Evolutionary conservation across 2,113 vertebrate genomes (phyloP), one percentile per base, ranked within the genome.

Genomic region (Chaetura pelagica): DNA sequence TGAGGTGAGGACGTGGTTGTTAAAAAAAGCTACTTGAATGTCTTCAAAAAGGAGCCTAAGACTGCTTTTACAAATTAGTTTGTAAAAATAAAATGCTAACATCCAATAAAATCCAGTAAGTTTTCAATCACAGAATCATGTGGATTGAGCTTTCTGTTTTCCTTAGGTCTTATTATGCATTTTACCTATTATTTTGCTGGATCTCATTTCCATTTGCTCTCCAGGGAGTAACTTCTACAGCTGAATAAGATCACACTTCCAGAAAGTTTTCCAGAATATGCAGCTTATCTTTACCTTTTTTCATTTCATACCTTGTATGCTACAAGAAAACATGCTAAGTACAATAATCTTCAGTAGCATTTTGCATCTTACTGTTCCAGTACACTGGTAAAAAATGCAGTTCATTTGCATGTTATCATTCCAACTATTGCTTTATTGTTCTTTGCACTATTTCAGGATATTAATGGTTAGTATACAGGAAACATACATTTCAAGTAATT

Each of bases 201-300:
- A 7, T 92, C 30, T 83, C 35, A 32, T 59, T 57, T 64, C 48
- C 23, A 18, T 62, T 62, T 73, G 62, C 8, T 94, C 54, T 74
- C 22, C n/a, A 10, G 8, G 61, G 57, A 90, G 42, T 77, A 4
- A 66, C 69, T 89, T 74, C 54, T 74, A 20, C 34, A 90, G 24
- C 44, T 29, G 72, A 58, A 27, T 27, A 73, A 61, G 26, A 72
- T 64, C 54, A 61, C 23, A 24, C 11, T 80, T 83, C 23, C 42
- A 44, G 63, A 52, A 96, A 84, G 54, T 90, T 95, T 90, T 76
- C n/a, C 23, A 52, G 49, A 84, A 76, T 58, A 77, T 64, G 35
- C 23, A 40, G 27, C 27, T 79, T 52, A 30, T 5, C 30, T 91
- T 67, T 49, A 75, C 27, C 19, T 74, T 63, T 67, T 35, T 20